These are phyloP conservation scores for Caenorhabditis wallacei DNA, from an alignment of 2,888 invertebrate genomes.

Conservation along the genomic window DNA sequence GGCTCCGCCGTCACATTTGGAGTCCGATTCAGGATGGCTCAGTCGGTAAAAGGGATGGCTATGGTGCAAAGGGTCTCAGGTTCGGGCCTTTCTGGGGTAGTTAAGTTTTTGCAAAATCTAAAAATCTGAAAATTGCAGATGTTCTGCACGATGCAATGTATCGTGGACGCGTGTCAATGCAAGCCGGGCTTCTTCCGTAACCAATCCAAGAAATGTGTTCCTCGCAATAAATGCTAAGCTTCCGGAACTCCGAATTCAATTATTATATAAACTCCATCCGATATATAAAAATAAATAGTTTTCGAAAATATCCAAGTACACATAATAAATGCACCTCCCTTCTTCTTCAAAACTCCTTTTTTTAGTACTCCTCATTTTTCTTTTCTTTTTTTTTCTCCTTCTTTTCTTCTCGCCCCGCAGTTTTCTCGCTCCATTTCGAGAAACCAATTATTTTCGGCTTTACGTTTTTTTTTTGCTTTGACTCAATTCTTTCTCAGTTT, in stretches of 20 bases:
- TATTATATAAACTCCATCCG: not conserved
- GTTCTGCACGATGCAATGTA: conserved; percentile 63
- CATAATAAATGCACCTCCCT: conserved; percentile 6
- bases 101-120: too few species aligned
- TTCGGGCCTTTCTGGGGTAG: too few species aligned
- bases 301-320: not conserved
- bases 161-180: conserved; percentile 59
- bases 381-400: conserved; percentile 3
- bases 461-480: conserved; percentile 26
- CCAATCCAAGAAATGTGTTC: conserved; percentile 61
- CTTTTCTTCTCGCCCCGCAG: not conserved
- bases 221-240: conserved; percentile 46
- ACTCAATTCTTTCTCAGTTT: not conserved
- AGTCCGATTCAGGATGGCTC: too few species aligned
- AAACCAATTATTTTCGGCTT: conserved; percentile 59
- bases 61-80: too few species aligned
- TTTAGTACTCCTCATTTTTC: conserved; percentile 29
- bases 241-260: not conserved
- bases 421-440: conserved; percentile 33
- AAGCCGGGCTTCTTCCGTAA: conserved; percentile 61
- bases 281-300: conserved; percentile 9
- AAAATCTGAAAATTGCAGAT: conserved; percentile 36
- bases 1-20: too few species aligned
- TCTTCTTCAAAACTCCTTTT: conserved; percentile 25
- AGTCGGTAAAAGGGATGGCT: too few species aligned